Base-by-base conservation (phyloP, 2,797 vertebrate genomes). In the Diplodus puntazzo region DNA sequence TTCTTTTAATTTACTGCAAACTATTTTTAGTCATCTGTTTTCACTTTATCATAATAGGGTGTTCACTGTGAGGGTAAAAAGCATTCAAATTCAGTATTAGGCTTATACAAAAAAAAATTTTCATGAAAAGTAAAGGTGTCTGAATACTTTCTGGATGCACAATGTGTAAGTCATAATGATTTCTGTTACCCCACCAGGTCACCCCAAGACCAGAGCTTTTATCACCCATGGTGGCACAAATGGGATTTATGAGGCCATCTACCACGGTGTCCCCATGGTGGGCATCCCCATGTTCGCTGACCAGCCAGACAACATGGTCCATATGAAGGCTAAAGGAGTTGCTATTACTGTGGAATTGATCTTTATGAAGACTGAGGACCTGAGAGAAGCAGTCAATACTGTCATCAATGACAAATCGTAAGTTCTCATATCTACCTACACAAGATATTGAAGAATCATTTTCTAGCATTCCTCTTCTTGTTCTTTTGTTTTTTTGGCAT, bases 171-270 rank as follows among this genome's bases (percentile, higher is more conserved):
- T 71, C 5, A 18, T 25, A 25, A 17, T 72, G 5, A 20, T 60
- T 58, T 55, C 50, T 83, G n/a, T 13, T 63, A 17, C 23, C 11
- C 48, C 0, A 57, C 67, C 70, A 99, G 98, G 97, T 77, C 98
- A 99, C 30, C 94, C 96, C 9, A 96, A 97, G 92, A 93, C 96
- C 5, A 97, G 90, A 93, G 97, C 95, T 16, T 99, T 96, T 34
- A 87, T 95, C 87, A 95, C 95, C 23, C 93, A 95, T 0, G 94
- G 95, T 10, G 97, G 97, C 34, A 94, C 95, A 10, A 98, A 98
- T 4, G 96, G 97, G 7, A 94, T 98, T 69, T 98, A 98, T 18
- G 97, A 99, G 92, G 97, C 97, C 34, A 98, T 99, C 84, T 98
- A 98, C 85, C 97, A 98, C 0, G 96, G 95, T 0, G 83, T 98